phyloP scores from a whole-genome alignment of 2,888 invertebrate genomes.

The Drosophila niveifrons region DNA sequence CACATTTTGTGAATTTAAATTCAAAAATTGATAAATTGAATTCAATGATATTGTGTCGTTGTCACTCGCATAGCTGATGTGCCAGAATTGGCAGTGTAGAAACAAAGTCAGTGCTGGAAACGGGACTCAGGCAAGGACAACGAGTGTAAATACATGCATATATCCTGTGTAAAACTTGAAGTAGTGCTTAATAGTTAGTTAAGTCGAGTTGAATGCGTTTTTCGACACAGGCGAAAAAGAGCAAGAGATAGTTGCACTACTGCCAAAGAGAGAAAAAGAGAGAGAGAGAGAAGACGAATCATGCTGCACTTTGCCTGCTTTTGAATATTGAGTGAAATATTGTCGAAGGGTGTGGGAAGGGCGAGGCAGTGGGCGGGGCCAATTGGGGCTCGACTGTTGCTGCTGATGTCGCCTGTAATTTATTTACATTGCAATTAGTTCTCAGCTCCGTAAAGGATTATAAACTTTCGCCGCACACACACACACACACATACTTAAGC shows the following conservation, averaged over 20 bases:
- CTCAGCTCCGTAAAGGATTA: conserved; percentile 82
- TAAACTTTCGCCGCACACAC: conserved; percentile 64
- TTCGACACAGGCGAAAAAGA: conserved; percentile 23
- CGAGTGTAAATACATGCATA: conserved; percentile 64
- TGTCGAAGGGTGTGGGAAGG: conserved; percentile 22
- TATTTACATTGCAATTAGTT: conserved; percentile 84
- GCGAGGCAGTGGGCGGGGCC: not conserved
- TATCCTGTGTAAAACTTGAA: conserved; percentile 72
- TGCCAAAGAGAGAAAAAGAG: not conserved
- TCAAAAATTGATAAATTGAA: no score
- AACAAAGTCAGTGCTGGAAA: conserved; percentile 46
- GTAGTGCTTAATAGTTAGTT: conserved; percentile 79
- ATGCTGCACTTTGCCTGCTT: conserved; percentile 52
- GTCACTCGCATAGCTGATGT: not conserved
- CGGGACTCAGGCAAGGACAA: conserved; percentile 46
- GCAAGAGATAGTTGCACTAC: not conserved
- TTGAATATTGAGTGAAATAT: conserved; percentile 79
- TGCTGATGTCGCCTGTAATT: conserved; percentile 79
- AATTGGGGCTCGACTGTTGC: conserved; percentile 28
- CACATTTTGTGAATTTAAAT: no score
- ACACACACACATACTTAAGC: conserved; percentile 31
- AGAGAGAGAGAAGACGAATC: not conserved
- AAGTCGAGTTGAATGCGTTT: conserved; percentile 78
- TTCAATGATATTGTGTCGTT: no score
- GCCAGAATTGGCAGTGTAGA: conserved; percentile 7